Percentiles rank a stretch among this genome's conserved stretches.
phyloP scores from a whole-genome alignment of 2,113 vertebrate species.

The Notothenia coriiceps region DNA sequence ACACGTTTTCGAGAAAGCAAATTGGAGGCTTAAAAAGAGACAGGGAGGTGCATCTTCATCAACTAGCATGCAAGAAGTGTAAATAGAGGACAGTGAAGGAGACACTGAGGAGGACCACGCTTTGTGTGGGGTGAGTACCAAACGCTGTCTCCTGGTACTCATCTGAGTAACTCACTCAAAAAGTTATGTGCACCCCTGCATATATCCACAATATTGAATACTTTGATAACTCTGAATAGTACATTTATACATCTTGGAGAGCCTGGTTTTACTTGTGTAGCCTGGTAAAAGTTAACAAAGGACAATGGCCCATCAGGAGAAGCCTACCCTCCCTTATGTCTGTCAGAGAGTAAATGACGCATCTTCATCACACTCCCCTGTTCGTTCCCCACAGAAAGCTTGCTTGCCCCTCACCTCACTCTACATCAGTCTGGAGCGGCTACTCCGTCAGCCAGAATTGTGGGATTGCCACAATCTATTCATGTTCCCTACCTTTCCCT shows the following conservation, averaged over 20 bases:
- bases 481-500: neutral
- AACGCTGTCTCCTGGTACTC: no score
- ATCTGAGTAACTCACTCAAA: no score
- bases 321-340: slow-evolving; percentile 5
- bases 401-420: neutral
- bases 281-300: neutral
- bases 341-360: slow-evolving; percentile 20
- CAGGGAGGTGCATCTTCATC: no score
- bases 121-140: no score
- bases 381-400: neutral
- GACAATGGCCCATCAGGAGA: neutral
- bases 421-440: slow-evolving; percentile 11
- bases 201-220: neutral
- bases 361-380: slow-evolving; percentile 11
- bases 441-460: slow-evolving; percentile 6
- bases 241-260: neutral
- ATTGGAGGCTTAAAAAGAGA: no score
- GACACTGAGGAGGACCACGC: no score
- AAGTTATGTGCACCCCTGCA: neutral
- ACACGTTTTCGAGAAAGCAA: no score
- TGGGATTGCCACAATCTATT: slow-evolving; percentile 20
- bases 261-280: neutral
- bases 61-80: no score
- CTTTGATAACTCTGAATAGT: neutral
- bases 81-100: no score